Base-by-base conservation (phyloP, 2,113 vertebrate species). In the Melospiza georgiana region DNA sequence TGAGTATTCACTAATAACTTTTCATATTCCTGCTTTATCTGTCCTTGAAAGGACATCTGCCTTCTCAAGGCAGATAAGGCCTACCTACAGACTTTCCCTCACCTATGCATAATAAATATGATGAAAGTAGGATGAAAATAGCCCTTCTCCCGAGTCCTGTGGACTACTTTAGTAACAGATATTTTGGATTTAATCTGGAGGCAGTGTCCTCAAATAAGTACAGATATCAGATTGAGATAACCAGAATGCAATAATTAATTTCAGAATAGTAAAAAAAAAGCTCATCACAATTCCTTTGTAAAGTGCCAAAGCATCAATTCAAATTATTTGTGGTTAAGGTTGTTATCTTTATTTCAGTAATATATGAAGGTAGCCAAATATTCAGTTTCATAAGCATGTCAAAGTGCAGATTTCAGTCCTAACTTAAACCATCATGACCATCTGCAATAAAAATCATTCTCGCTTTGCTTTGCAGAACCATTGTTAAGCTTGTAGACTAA, bases 401-500 rank as follows among this genome's bases (percentile, higher is more conserved):
- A 96, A 84, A 96, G 55, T 93, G 79, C 88, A 77, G 61, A 44
- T 58, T 92, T 95, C 73, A 51, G 65, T 62, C 82, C 58, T 97
- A 97, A 97, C 94, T 97, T 89, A 97, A 98, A 95, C 85, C 95
- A 94, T 96, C 93, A 79, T 43, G 51, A 37, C 93, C 96, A 97
- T 97, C 95, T 97, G 95, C 95, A 97, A 94, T 97, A 98, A 97
- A 97, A 97, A 97, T 88, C 93, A 58, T 95, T 97, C 90, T 97
- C 41, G 4, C 89, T 95, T 83, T 31, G n/a, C 83, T 91, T 96
- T 94, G 93, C 95, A 96, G 75, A 95, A 93, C 92, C 76, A 9
- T 93, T 97, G 96, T 94, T 96, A 95, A 86, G 79, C 84, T 95
- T 25, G 54, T 94, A 98, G 98, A 98, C 98, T 98, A 98, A 98